Base-by-base conservation (phyloP, 92 coral and sea anemone genomes). In the Pocillopora meandrina region DNA sequence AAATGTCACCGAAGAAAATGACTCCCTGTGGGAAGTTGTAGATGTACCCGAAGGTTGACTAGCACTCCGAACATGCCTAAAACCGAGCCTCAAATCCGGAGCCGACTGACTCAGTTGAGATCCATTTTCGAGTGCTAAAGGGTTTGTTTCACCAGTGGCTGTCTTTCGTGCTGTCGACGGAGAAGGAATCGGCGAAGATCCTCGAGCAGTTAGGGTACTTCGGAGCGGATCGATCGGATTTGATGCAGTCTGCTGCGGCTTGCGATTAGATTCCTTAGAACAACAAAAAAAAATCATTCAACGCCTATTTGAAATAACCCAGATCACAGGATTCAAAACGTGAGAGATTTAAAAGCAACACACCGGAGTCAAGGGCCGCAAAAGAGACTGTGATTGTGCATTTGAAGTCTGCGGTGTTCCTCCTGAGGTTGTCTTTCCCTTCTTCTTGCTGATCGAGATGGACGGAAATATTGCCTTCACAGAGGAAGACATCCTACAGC, bases 351-450 rank as follows among this genome's bases (percentile, higher is more conserved):
- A 47, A 73, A 66, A 83, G 74, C 73, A 72, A 93, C 97, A 35
- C 89, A 93, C 97, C 97, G 97, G 97, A 78, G 95, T 93, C 78
- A 91, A 83, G 62, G 97, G 95, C 79, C 90, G 91, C 71, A 91
- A 67, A 75, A 88, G 59, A 23, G 76, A 75, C 76, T 69, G 65
- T 18, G 88, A 81, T 18, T 76, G 86, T 81, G 77, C 77, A 81
- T 81, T 81, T 81, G 85, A 18, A 66, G 61, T n/a, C 65, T 84
- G 89, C 59, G 81, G 61, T 57, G 79, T 76, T 74, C 73, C 56
- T 72, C 82, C 85, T n/a, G 91, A 83, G 10, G 61, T 47, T 36
- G 84, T 74, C 71, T 77, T 80, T 58, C 81, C 52, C 47, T 82
- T 80, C 82, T 92, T 94, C 95, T 90, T 82, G 85, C 82, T 91